Evolutionary conservation across 2,888 invertebrate genomes (phyloP).

Genomic region (Cyrtodaria siliqua): DNA sequence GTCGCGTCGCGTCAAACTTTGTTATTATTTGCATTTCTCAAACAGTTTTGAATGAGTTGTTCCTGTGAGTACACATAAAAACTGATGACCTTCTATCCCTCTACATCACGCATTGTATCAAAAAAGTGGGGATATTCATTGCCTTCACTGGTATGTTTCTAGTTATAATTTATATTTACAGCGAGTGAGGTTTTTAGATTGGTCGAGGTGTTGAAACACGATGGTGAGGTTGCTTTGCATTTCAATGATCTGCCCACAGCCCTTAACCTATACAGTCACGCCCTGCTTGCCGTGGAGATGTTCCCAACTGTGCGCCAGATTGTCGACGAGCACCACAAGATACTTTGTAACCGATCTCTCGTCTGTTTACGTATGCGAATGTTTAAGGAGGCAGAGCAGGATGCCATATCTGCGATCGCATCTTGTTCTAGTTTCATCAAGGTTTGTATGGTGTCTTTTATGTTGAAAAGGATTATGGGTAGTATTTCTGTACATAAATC

Average conservation of each 20-base stretch:
- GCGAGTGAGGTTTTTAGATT: not conserved
- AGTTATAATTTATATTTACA: too few species aligned
- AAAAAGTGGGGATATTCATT: too few species aligned
- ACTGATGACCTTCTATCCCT: too few species aligned
- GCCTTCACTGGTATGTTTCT: too few species aligned
- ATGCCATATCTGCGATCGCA: conserved; percentile 28
- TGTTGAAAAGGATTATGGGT: too few species aligned
- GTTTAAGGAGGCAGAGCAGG: conserved; percentile 37
- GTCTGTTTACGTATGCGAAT: conserved; percentile 25
- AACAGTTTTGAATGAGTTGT: too few species aligned
- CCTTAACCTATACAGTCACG: conserved; percentile 17
- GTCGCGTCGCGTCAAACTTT: too few species aligned
- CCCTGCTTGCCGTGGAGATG: conserved; percentile 7
- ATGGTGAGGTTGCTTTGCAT: conserved; percentile 20
- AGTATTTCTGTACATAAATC: too few species aligned
- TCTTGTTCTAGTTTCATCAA: conserved; percentile 38
- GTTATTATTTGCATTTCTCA: too few species aligned
- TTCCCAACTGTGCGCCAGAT: conserved; percentile 10
- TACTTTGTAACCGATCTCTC: conserved; percentile 50
- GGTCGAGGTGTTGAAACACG: conserved; percentile 11
- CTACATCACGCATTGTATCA: too few species aligned
- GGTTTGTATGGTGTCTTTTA: too few species aligned
- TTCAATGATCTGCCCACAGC: conserved; percentile 1
- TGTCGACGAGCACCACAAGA: conserved; percentile 36
- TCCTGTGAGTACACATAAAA: too few species aligned